phyloP scores from a whole-genome alignment of 2,797 vertebrate species.

The Adrianichthys oophorus region DNA sequence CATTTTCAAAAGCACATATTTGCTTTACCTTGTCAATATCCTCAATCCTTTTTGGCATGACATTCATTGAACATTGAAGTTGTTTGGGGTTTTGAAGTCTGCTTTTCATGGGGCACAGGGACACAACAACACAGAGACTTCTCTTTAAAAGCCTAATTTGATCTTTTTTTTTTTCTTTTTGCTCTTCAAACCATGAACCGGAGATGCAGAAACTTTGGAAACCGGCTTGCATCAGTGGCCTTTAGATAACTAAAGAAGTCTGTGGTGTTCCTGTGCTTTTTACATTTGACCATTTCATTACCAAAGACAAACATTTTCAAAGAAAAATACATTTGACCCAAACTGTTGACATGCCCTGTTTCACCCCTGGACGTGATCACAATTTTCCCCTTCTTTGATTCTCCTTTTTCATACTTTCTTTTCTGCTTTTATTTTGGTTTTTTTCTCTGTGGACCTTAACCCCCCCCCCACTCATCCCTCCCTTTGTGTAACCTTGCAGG shows the following conservation, averaged over 20 bases:
- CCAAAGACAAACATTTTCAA: constrained; percentile 5
- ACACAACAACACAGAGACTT: constrained; percentile 15
- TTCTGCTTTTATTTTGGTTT: constrained; percentile 8
- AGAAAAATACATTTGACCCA: background rate
- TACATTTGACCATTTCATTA: constrained; percentile 11
- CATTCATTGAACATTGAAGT: constrained; percentile 16
- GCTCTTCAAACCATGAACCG: constrained; percentile 12
- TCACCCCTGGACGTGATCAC: constrained; percentile 31
- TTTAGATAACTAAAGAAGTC: background rate
- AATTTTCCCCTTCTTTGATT: constrained; percentile 39
- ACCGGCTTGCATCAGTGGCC: constrained; percentile 1
- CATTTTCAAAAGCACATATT: constrained; percentile 14
- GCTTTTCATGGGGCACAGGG: constrained; percentile 24
- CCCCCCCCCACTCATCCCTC: constrained; percentile 34
- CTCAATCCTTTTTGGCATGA: constrained; percentile 1
- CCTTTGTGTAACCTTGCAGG: constrained; percentile 72
- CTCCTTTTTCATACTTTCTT: constrained; percentile 40
- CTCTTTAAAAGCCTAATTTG: constrained; percentile 6
- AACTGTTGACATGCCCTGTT: too few species aligned
- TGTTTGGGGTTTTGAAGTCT: constrained; percentile 27
- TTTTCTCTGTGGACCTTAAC: constrained; percentile 17
- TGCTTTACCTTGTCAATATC: too few species aligned
- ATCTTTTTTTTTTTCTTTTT: constrained; percentile 7
- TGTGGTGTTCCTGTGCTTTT: constrained; percentile 10
- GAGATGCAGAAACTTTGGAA: constrained; percentile 8